Base-by-base conservation (phyloP, 1,140 invertebrate species). In the Megalopta genalis region DNA sequence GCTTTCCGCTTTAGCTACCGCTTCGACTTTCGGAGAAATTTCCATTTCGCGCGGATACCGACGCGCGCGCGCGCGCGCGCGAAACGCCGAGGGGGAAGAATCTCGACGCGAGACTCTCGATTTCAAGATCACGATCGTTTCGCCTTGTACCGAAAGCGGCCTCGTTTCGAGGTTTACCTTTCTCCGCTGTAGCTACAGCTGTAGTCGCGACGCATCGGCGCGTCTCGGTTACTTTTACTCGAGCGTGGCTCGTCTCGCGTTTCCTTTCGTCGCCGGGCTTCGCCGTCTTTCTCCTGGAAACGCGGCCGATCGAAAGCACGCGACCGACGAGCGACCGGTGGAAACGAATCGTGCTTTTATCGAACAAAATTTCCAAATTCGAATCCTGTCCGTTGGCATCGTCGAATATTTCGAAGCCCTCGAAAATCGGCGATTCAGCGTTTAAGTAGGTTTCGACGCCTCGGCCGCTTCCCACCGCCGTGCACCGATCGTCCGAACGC, bases 111-210 rank as follows among this genome's bases (percentile, higher is more conserved):
- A 80, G 64, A 89, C 87, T 90, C 86, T 91, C 81, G 78, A 70
- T 93, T 93, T 93, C 92, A 93, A 93, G 92, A 93, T 93, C 92
- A 93, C 81, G 92, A 93, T 88, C 90, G 89, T 85, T 87, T 87
- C 84, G 85, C 89, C 82, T 84, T 77, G 81, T 77, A 89, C 79
- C 88, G 92, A 93, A 93, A 93, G 92, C 91, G 91, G 87, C 92
- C 92, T 90, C 88, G 80, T 92, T 93, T 87, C 86, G 10, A 84
- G 57, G 27, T 76, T 77, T 63, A 90, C 91, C 92, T 92, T 93
- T 92, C 91, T 92, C 91, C n/a, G n/a, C n/a, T n/a, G n/a, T n/a
- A n/a, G n/a, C 88, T 70, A 67, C 65, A 69, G 77, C 72, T 83
- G 83, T 65, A 77, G 72, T 12, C 32, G 52, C 46, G 68, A 67